phyloP scores from a whole-genome alignment of 2,797 vertebrate species.

The Margarornis squamiger region DNA sequence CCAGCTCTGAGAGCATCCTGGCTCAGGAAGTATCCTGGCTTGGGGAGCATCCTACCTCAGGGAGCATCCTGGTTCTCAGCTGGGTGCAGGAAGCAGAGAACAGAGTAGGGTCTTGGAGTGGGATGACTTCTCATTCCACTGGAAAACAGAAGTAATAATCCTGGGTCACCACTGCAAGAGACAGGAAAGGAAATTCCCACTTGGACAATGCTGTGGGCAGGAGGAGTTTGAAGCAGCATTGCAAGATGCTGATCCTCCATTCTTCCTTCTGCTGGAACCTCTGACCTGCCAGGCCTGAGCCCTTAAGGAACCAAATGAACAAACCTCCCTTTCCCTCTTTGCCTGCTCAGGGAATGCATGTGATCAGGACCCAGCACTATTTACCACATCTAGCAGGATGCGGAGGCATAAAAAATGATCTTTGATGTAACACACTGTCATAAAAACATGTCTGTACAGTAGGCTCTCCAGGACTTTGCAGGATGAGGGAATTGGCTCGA shows the following conservation, averaged over 20 bases:
- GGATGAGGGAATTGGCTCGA: neutral
- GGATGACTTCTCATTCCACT: neutral
- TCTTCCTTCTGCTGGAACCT: neutral
- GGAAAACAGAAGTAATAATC: neutral
- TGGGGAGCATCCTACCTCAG: accelerated
- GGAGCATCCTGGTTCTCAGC: neutral
- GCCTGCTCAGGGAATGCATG: neutral
- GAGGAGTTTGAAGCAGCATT: neutral
- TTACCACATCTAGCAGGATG: neutral
- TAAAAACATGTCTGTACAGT: neutral
- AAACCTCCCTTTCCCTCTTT: neutral
- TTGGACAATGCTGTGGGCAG: accelerated
- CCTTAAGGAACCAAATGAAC: neutral
- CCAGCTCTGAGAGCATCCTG: neutral
- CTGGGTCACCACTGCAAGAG: neutral
- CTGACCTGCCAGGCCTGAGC: neutral
- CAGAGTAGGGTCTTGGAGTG: neutral
- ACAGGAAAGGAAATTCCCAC: neutral
- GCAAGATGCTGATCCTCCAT: neutral
- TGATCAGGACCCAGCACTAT: neutral
- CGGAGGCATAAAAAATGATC: neutral
- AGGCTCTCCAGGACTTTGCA: neutral
- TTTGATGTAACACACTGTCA: neutral
- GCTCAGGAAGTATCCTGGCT: neutral
- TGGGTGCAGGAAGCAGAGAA: neutral